Percentiles rank a stretch among this genome's conserved stretches.
These are phyloP conservation scores for Poecilia picta DNA, from an alignment of 2,797 vertebrate genomes.

Conservation along the genomic window DNA sequence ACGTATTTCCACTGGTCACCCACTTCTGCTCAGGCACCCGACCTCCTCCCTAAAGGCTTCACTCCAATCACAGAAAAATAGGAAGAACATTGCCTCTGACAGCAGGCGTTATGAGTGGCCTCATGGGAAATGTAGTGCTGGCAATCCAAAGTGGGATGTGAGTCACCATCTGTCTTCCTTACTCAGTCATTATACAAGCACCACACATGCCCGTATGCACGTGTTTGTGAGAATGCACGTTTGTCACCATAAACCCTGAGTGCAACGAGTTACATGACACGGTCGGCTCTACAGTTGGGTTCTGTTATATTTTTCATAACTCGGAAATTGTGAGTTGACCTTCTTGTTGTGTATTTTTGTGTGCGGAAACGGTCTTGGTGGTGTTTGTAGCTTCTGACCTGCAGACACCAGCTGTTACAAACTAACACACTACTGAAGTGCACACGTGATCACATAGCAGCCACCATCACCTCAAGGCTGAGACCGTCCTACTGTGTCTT, in stretches of 20 bases:
- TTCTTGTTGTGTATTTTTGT: slow-evolving; percentile 20
- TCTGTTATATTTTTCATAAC: slow-evolving; percentile 48
- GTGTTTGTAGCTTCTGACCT: slow-evolving; percentile 30
- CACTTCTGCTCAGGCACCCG: slow-evolving; percentile 58
- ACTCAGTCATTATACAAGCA: slow-evolving; percentile 64
- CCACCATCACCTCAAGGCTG: slow-evolving; percentile 58
- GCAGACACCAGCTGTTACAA: slow-evolving; percentile 25
- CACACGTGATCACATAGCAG: not conserved
- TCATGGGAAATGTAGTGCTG: slow-evolving; percentile 83
- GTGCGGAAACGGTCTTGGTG: slow-evolving; percentile 11
- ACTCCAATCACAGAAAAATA: slow-evolving; percentile 73
- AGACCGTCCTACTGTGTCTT: slow-evolving; percentile 62
- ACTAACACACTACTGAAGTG: slow-evolving; percentile 24
- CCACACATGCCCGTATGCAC: slow-evolving; percentile 36
- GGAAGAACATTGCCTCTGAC: slow-evolving; percentile 77
- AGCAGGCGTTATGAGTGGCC: slow-evolving; percentile 74
- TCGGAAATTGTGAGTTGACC: slow-evolving; percentile 59
- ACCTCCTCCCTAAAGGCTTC: slow-evolving; percentile 64
- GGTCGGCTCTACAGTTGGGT: slow-evolving; percentile 29
- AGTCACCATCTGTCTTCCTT: slow-evolving; percentile 78
- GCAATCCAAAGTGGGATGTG: slow-evolving; percentile 73
- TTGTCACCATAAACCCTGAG: slow-evolving; percentile 35
- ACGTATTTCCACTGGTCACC: slow-evolving; percentile 45
- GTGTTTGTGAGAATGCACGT: slow-evolving; percentile 19
- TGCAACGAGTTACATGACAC: slow-evolving; percentile 33